Base-by-base conservation (phyloP, 2,113 vertebrate genomes). In the Odontophorus gujanensis region DNA sequence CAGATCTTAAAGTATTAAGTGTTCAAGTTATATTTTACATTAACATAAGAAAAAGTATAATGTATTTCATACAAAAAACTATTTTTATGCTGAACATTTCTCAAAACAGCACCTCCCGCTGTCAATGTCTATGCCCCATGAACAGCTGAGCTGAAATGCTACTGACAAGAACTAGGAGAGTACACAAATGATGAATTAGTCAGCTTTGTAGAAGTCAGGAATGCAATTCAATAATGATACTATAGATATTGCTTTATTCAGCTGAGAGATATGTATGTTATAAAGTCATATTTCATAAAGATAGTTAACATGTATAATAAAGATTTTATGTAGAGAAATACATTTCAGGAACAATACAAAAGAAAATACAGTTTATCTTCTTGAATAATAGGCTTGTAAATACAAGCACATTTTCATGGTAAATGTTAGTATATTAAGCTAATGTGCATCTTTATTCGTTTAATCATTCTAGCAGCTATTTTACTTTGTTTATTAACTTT, bases 141-240 rank as follows among this genome's bases (percentile, higher is more conserved):
- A 97, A 95, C 95, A 96, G 96, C 94, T 96, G 86, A 96, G 95
- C 96, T 95, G 95, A 97, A 91, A 92, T 96, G 92, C 88, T 89
- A 93, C 96, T 95, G 95, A 95, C 96, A 97, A 92, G 91, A 97
- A 97, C 92, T 90, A 92, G 78, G 96, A 97, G 86, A 96, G 74
- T 85, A 91, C 61, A 94, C 68, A 95, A 90, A 97, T 97, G 97
- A 98, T 97, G 97, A 97, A 98, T 97, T 90, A 97, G 91, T 93
- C 90, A 94, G 93, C 95, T 93, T 94, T 74, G 89, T 66, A 74
- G 77, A 95, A 97, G 96, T 89, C 88, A 90, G 85, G 74, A 95
- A 95, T 78, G 77, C 34, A 92, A 72, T 61, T 76, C 65, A 96
- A 87, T 94, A 97, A 95, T 81, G 75, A 95, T 43, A 63, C 4